These are phyloP conservation scores for Cossypha heuglini DNA, from an alignment of 2,797 vertebrate genomes.

Conservation along the genomic window DNA sequence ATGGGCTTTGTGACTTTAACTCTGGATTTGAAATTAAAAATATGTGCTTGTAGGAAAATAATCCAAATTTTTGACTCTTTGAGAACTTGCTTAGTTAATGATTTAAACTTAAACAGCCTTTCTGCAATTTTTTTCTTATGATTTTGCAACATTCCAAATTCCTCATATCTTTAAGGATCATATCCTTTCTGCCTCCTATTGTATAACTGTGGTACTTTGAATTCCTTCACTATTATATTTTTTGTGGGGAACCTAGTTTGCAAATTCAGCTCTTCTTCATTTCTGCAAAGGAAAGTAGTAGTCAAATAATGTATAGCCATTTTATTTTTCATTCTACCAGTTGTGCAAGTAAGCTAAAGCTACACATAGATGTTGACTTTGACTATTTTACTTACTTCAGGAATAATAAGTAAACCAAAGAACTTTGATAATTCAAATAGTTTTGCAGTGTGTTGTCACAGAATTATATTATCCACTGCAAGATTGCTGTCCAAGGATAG, in stretches of 20 bases:
- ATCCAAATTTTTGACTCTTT: neutral
- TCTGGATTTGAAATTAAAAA: neutral
- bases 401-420: neutral
- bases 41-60: neutral
- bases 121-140: neutral
- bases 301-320: accelerated
- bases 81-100: neutral
- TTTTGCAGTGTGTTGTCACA: neutral
- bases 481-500: accelerated
- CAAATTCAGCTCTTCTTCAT: neutral
- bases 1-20: neutral
- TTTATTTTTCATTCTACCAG: neutral
- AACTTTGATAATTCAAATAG: neutral
- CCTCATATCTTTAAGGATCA: neutral
- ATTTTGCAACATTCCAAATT: neutral
- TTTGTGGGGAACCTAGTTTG: neutral
- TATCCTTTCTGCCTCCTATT: neutral
- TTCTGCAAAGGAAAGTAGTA: neutral
- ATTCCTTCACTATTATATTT: accelerated
- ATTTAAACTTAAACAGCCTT: neutral
- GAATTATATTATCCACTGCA: neutral
- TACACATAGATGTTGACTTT: neutral
- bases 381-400: neutral
- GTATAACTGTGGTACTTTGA: neutral
- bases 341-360: neutral